Evolutionary conservation across 2,888 invertebrate genomes (phyloP).

Genomic region (Therioaphis trifolii): DNA sequence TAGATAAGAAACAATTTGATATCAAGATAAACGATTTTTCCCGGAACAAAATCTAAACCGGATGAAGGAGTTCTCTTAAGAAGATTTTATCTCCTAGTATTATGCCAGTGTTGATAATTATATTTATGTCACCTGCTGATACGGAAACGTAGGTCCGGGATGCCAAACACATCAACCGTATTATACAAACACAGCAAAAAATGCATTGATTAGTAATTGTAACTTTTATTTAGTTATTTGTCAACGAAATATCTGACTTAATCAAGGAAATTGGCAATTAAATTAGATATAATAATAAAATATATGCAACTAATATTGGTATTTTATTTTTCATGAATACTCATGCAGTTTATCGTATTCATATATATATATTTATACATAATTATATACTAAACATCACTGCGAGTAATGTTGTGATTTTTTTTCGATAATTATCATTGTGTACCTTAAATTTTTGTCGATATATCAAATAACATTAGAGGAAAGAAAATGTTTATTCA

Average conservation of each 20-base stretch:
- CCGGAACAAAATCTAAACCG: slow-evolving; percentile 61
- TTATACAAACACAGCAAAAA: slow-evolving; percentile 39
- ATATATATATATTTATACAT: no score
- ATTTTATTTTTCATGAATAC: no score
- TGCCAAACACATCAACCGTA: slow-evolving; percentile 49
- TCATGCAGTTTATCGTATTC: no score
- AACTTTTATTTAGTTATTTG: slow-evolving; percentile 1
- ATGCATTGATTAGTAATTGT: slow-evolving; percentile 23
- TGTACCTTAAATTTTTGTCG: no score
- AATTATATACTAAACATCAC: no score
- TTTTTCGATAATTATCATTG: no score
- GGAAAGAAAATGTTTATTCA: no score
- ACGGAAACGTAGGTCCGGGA: slow-evolving; percentile 56
- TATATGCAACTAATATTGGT: no score
- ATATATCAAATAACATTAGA: no score
- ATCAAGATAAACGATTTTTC: slow-evolving; percentile 36
- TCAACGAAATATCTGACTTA: slow-evolving; percentile 39
- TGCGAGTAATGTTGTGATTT: no score
- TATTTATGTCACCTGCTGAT: slow-evolving; percentile 53
- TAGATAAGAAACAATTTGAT: not conserved
- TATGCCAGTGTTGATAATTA: slow-evolving; percentile 22
- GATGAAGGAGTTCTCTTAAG: slow-evolving; percentile 36
- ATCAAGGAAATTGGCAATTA: no score
- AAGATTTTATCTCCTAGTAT: slow-evolving; percentile 44
- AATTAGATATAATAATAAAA: no score